Conservation (phyloP, 2,888 invertebrate species). For the Netelia inedita region DNA sequence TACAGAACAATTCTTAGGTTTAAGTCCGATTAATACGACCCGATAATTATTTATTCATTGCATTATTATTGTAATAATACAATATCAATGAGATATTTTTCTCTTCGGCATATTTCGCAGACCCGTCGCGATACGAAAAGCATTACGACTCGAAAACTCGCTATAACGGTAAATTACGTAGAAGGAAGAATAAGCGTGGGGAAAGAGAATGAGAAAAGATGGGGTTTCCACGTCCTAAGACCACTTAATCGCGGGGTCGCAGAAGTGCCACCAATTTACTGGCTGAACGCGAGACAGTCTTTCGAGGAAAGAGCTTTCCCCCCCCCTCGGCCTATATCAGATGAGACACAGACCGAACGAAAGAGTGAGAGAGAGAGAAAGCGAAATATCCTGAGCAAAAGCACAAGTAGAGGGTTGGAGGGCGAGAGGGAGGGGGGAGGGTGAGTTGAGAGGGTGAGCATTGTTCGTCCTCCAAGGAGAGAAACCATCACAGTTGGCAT, state of each 20-base stretch:
- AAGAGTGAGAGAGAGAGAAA: conserved; percentile 36
- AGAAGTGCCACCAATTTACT: conserved; percentile 83
- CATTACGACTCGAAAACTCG: conserved; percentile 32
- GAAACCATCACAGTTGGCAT: conserved; percentile 81
- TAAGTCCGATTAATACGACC: too few relatives aligned
- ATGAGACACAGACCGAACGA: conserved; percentile 29
- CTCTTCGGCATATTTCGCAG: too few relatives aligned
- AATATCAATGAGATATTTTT: too few relatives aligned
- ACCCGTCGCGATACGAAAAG: conserved; percentile 1
- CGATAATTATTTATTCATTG: too few relatives aligned
- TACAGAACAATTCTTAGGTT: too few relatives aligned
- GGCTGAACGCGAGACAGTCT: conserved; percentile 76
- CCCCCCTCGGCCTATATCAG: conserved; percentile 14
- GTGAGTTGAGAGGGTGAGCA: conserved; percentile 21
- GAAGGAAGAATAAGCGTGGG: conserved; percentile 67
- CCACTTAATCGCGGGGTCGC: conserved; percentile 82
- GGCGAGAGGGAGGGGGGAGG: conserved; percentile 18
- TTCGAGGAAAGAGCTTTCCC: conserved; percentile 65
- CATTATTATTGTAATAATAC: too few relatives aligned
- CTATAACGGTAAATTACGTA: conserved; percentile 28
- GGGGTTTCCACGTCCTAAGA: conserved; percentile 73
- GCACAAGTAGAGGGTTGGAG: background rate
- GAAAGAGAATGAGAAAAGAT: conserved; percentile 56
- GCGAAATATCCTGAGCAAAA: background rate
- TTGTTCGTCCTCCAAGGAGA: conserved; percentile 50